Conservation (phyloP, 1,140 invertebrate species). For the Drosophila ambigua region DNA sequence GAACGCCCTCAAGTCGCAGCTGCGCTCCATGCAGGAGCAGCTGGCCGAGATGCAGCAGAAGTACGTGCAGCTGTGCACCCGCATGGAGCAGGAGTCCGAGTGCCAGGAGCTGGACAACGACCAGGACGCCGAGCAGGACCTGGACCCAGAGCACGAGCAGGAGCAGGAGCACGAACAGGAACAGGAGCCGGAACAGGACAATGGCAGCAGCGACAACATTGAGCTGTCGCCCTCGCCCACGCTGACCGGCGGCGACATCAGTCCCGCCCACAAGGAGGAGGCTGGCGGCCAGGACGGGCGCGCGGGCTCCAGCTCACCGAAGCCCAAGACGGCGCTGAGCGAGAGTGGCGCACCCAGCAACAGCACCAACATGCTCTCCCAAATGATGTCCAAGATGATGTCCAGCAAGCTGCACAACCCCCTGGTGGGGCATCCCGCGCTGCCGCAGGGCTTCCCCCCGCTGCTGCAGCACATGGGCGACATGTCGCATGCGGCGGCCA, state of each 20-base stretch:
- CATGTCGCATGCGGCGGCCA: conserved; percentile 88
- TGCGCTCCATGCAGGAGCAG: conserved; percentile 94
- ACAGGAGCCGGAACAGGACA: conserved; percentile 85
- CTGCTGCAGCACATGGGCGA: conserved; percentile 86
- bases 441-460: conserved; percentile 86
- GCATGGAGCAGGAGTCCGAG: conserved; percentile 92
- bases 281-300: conserved; percentile 80
- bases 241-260: conserved; percentile 66
- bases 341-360: conserved; percentile 43
- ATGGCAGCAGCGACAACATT: conserved; percentile 84
- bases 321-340: conserved; percentile 45
- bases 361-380: conserved; percentile 87
- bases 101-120: conserved; percentile 89
- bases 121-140: conserved; percentile 87
- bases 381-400: conserved; percentile 89
- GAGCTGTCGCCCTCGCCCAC: conserved; percentile 84
- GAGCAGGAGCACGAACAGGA: conserved; percentile 88
- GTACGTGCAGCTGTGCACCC: conserved; percentile 93
- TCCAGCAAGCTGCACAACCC: conserved; percentile 86
- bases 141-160: conserved; percentile 88
- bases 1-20: conserved; percentile 92
- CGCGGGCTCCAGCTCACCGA: conserved; percentile 85
- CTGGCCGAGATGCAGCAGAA: conserved; percentile 95
- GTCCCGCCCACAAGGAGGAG: conserved; percentile 85
- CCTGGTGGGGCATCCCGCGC: conserved; percentile 84